phyloP scores from a whole-genome alignment of 92 coral and sea anemone species.

The Plumapathes pennacea region DNA sequence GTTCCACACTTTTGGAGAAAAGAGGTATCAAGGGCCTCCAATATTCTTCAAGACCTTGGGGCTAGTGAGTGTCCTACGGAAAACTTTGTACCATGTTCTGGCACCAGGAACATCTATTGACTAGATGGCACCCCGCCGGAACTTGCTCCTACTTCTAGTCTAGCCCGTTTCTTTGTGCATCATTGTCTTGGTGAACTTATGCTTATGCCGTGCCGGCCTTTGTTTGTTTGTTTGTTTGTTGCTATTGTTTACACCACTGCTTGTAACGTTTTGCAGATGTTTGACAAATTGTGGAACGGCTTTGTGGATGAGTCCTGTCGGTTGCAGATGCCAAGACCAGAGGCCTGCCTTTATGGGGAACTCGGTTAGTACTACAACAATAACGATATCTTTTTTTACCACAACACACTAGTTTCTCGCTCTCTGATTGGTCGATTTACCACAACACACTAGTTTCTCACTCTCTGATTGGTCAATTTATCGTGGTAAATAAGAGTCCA shows the following conservation, averaged over 20 bases:
- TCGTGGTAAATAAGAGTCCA: no score
- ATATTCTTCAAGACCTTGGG: conserved; percentile 75
- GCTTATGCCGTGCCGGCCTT: no score
- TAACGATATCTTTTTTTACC: neutral
- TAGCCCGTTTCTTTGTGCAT: no score
- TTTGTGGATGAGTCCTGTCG: conserved; percentile 96
- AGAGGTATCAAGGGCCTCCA: conserved; percentile 64
- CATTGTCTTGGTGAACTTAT: no score
- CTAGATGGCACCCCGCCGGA: no score
- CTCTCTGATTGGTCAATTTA: no score
- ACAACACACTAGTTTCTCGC: neutral
- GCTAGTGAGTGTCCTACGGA: conserved; percentile 43
- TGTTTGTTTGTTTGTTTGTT: no score
- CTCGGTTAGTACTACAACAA: conserved; percentile 55
- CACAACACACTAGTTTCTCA: neutral
- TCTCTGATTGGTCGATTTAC: neutral
- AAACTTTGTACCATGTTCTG: neutral
- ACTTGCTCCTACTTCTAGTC: no score
- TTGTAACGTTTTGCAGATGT: conserved; percentile 85
- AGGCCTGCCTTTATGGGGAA: conserved; percentile 95
- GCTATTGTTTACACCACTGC: no score
- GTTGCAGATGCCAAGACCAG: conserved; percentile 92
- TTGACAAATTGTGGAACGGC: conserved; percentile 77
- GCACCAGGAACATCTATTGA: neutral
- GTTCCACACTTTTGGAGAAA: conserved; percentile 82